These are phyloP conservation scores for fruit fly (Drosophila melanogaster) DNA, from an alignment of 1,140 invertebrate genomes.

Conservation along the genomic window Release_6_plus_ISO1_MT NC_004354.4:6615001-6615500, in stretches of 20 bases:
- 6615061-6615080: slow-evolving; percentile 42
- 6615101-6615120: slow-evolving; percentile 33
- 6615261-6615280: slow-evolving; percentile 37
- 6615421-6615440: slow-evolving; percentile 78
- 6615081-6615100: slow-evolving; percentile 14
- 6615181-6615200: slow-evolving; percentile 7
- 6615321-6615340: slow-evolving; percentile 35
- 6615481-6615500: slow-evolving; percentile 37
- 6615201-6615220: slow-evolving; percentile 7
- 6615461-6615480: slow-evolving; percentile 61
- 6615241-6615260: slow-evolving; percentile 18
- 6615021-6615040: slow-evolving; percentile 40
- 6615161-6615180: slow-evolving; percentile 56
- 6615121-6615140: slow-evolving; percentile 43
- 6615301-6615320: slow-evolving; percentile 65
- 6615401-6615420: slow-evolving; percentile 77
- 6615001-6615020: slow-evolving; percentile 18
- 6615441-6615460: slow-evolving; percentile 78
- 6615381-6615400: slow-evolving; percentile 26
- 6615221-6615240: background rate
- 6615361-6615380: background rate
- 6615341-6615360: slow-evolving; percentile 7
- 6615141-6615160: slow-evolving; percentile 33
- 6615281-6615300: slow-evolving; percentile 75
- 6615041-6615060: slow-evolving; percentile 16